These are phyloP conservation scores for Prosopocoilus inquinatus DNA, from an alignment of 2,888 invertebrate species.

Conservation along the genomic window DNA sequence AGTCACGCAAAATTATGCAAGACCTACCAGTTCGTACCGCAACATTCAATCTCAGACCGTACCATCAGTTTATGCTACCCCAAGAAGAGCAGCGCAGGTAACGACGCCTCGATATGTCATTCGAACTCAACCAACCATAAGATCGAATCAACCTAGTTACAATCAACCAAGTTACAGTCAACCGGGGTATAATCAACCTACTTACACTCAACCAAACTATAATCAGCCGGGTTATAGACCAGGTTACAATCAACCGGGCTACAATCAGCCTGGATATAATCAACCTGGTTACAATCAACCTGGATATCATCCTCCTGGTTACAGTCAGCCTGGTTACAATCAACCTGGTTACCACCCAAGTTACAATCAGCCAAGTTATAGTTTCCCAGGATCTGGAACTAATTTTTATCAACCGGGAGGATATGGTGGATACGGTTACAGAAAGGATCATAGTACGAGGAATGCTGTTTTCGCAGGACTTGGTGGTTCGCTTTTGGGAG, in stretches of 20 bases:
- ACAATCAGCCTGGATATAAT: constrained; percentile 10
- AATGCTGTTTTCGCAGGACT: constrained; percentile 18
- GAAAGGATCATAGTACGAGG: constrained; percentile 13
- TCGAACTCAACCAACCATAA: constrained; percentile 13
- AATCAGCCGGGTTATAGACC: constrained; percentile 13
- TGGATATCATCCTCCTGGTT: constrained; percentile 9
- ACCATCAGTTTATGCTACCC: not conserved
- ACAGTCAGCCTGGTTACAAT: constrained; percentile 12
- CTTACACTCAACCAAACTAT: constrained; percentile 13
- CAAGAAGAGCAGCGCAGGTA: not conserved
- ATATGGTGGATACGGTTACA: not conserved
- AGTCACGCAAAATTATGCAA: constrained; percentile 1
- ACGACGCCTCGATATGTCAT: constrained; percentile 13
- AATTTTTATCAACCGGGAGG: constrained; percentile 4
- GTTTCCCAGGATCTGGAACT: no score
- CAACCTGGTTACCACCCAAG: constrained; percentile 11
- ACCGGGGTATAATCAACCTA: constrained; percentile 10
- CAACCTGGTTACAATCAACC: constrained; percentile 14
- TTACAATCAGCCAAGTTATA: not conserved
- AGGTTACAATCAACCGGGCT: constrained; percentile 4
- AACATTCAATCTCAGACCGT: not conserved
- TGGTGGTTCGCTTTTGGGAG: constrained; percentile 18
- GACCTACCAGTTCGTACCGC: not conserved
- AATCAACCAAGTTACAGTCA: constrained; percentile 10
- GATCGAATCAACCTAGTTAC: constrained; percentile 10